Percentiles rank a stretch among this genome's conserved stretches.
phyloP scores from a whole-genome alignment of 2,113 vertebrate species.

The Nettapus auritus region DNA sequence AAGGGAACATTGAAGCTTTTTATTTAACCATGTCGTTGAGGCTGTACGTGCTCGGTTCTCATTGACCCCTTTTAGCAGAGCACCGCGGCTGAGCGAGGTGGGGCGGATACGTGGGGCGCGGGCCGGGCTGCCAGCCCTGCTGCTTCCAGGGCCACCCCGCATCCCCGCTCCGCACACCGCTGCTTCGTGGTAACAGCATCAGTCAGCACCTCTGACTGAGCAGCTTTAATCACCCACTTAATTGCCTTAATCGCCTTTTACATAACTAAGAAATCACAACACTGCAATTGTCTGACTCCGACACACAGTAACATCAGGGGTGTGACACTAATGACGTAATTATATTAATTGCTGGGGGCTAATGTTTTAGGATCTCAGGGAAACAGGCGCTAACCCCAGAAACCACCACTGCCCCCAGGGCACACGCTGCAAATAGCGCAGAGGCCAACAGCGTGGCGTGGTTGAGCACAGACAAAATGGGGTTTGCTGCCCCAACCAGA shows the following conservation, averaged over 20 bases:
- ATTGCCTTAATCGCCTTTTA: constrained; percentile 74
- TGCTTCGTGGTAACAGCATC: constrained; percentile 60
- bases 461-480: accelerated
- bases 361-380: constrained; percentile 33
- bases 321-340: constrained; percentile 46
- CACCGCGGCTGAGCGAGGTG: neutral
- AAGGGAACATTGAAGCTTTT: constrained; percentile 70
- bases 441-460: neutral
- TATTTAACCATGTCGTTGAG: constrained; percentile 65
- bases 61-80: neutral
- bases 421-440: neutral
- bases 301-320: constrained; percentile 55
- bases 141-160: neutral
- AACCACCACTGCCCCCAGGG: neutral
- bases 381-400: neutral
- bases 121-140: neutral
- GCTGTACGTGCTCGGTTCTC: constrained; percentile 9
- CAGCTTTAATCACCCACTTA: constrained; percentile 75
- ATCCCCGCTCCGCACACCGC: neutral
- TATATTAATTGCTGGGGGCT: constrained; percentile 36
- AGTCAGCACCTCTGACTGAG: constrained; percentile 73
- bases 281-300: constrained; percentile 64
- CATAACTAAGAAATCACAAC: constrained; percentile 74
- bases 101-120: neutral
- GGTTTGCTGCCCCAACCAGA: neutral